These are phyloP conservation scores for Drosophila grimshawi DNA, from an alignment of 1,140 invertebrate genomes.

Conservation along the genomic window DNA sequence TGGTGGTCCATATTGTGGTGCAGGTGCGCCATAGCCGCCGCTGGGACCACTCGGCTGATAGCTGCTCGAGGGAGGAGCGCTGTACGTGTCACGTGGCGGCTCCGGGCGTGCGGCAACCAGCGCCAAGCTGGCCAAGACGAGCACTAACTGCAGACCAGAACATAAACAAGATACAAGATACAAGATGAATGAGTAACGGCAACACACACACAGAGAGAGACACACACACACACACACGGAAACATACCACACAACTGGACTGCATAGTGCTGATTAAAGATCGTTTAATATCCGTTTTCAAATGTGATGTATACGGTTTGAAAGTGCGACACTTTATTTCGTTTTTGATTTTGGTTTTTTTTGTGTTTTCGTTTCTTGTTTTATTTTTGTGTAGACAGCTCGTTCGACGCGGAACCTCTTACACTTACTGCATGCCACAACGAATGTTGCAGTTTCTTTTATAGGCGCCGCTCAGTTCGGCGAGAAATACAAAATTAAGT, in stretches of 20 bases:
- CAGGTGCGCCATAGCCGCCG: conserved; percentile 85
- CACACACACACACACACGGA: conserved; percentile 6
- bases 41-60: conserved; percentile 73
- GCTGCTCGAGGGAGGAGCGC: conserved; percentile 74
- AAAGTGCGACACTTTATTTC: too few species aligned
- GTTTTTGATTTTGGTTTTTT: neutral
- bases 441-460: conserved; percentile 81
- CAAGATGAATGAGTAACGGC: neutral
- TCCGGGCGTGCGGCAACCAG: conserved; percentile 76
- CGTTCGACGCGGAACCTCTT: conserved; percentile 80
- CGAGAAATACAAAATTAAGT: conserved; percentile 79
- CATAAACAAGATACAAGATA: neutral
- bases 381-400: conserved; percentile 32
- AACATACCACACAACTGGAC: conserved; percentile 82
- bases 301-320: too few species aligned
- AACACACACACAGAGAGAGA: neutral
- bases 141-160: conserved; percentile 62
- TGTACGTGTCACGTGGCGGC: conserved; percentile 80
- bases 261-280: conserved; percentile 64
- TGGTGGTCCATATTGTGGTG: conserved; percentile 89
- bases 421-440: conserved; percentile 78
- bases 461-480: conserved; percentile 77
- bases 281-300: conserved; percentile 27
- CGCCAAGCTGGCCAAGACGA: conserved; percentile 67
- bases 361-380: neutral